Evolutionary conservation across 1,140 invertebrate genomes (phyloP), one percentile per base, ranked within the genome.

Genomic region (Megathymus violae): DNA sequence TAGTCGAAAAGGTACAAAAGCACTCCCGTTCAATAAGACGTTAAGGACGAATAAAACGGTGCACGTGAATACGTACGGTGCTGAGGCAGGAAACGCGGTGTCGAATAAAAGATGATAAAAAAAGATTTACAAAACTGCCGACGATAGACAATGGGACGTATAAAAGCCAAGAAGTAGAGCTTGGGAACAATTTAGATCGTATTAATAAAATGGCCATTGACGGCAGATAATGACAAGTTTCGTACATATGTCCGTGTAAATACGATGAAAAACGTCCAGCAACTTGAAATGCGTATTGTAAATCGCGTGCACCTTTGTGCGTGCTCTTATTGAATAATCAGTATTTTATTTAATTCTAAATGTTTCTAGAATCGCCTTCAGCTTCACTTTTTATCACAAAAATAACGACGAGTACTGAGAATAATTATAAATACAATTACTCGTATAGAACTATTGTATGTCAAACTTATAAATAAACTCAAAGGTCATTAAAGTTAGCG

Each of bases 1-100:
- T 75, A 86, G 83, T 86, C 83, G 71, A 86, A 79, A 89, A 89
- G 87, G 85, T 83, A 89, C 82, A 86, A 88, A 89, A 83, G 82
- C 83, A 89, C 70, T 70, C 73, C 71, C 58, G 78, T 72, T 83
- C 67, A 84, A 82, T 78, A 74, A 77, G 74, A 76, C 75, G 74
- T 76, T 64, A 31, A 31, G 27, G 4, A 72, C 69, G 73, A 76
- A 78, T 80, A 76, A 75, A 73, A 72, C 67, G 73, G 69, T 77
- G 71, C 71, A 76, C 67, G 71, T 78, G 73, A 82, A 78, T 80
- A 56, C 69, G 67, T 82, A 80, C 81, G 85, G 82, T 83, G 85
- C 84, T 71, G 70, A 67, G 71, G 71, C 87, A 87, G 87, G 87
- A 89, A 87, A 71, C 79, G 78, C 78, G 87, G 85, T 86, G 81